Base-by-base conservation (phyloP, 2,797 vertebrate species). In the Discoglossus pictus region DNA sequence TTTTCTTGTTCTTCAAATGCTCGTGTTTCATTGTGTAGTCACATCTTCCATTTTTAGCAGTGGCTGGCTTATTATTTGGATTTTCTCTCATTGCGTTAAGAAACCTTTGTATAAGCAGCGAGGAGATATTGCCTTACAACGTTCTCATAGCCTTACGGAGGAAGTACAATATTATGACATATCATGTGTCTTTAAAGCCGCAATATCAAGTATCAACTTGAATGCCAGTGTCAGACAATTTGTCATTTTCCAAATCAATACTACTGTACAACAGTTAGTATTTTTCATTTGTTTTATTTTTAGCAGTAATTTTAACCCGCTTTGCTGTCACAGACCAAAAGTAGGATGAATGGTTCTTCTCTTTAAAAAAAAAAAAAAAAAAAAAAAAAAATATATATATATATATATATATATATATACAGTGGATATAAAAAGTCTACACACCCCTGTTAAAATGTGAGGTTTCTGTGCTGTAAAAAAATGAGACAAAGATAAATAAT, bases 121-220 rank as follows among this genome's bases (percentile, higher is more conserved):
- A 23, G 60, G 20, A 46, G 27, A 34, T 64, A 71, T 64, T 18
- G 17, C 12, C 35, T 71, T 58, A 58, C 52, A 64, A 46, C 42
- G 20, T 59, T 50, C 53, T 48, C 20, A 51, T 17, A 21, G 47
- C 39, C 46, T 42, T 31, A 17, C 44, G 11, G 38, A 36, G 53
- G 55, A 71, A 39, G 53, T 63, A 48, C 46, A 65, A 71, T 65
- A 65, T 71, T 59, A 38, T 64, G 68, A 65, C 46, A 71, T 65
- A 59, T 52, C 48, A 65, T 64, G 46, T 58, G 38, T 64, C 38
- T 64, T 64, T 48, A 46, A 48, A 43, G 16, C 15, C 18, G 53
- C 36, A 20, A 16, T 71, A 71, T 71, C 53, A 64, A 20, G 46
- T 70, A 56, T 62, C 68, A 55, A 23, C 36, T 18, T 7, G n/a